A percentile compares a stretch with the other conserved stretches of the same genome.
Evolutionary conservation across 2,888 invertebrate species (phyloP).

Genomic region (Clusia tigrina): DNA sequence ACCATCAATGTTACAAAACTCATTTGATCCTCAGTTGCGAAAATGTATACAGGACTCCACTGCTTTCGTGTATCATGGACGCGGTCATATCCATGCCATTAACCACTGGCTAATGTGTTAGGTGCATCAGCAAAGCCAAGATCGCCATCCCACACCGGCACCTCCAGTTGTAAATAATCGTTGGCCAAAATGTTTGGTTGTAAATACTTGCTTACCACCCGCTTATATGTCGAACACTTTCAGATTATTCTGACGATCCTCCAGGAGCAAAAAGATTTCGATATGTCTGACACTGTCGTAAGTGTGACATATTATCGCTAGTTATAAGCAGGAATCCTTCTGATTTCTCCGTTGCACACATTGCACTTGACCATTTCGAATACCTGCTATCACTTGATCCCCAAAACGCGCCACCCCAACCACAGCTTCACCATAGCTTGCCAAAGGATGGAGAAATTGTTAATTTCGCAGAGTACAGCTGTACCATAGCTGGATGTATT

Average conservation of each 20-base stretch:
- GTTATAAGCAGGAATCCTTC: constrained; percentile 35
- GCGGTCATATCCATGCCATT: constrained; percentile 85
- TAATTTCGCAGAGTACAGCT: constrained; percentile 68
- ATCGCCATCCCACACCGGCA: constrained; percentile 87
- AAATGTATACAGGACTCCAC: constrained; percentile 64
- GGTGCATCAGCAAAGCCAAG: constrained; percentile 77
- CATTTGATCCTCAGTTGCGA: constrained; percentile 59
- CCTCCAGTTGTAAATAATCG: constrained; percentile 83
- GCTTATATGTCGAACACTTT: constrained; percentile 79
- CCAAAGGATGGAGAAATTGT: constrained; percentile 66
- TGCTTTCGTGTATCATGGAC: constrained; percentile 86
- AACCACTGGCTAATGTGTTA: constrained; percentile 74
- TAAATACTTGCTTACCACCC: constrained; percentile 66
- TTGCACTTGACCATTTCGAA: constrained; percentile 58
- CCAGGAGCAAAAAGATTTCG: constrained; percentile 80
- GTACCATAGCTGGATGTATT: constrained; percentile 72
- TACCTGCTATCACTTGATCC: constrained; percentile 55
- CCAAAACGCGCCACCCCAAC: constrained; percentile 65
- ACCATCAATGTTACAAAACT: constrained; percentile 57
- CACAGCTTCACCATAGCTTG: constrained; percentile 64
- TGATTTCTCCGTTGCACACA: constrained; percentile 38
- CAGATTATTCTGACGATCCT: constrained; percentile 75
- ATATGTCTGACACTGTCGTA: constrained; percentile 71
- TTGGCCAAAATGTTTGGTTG: constrained; percentile 79
- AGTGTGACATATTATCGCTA: constrained; percentile 68